These are phyloP conservation scores for Bubalus kerabau DNA, from an alignment of 2,113 vertebrate species.

Conservation along the genomic window DNA sequence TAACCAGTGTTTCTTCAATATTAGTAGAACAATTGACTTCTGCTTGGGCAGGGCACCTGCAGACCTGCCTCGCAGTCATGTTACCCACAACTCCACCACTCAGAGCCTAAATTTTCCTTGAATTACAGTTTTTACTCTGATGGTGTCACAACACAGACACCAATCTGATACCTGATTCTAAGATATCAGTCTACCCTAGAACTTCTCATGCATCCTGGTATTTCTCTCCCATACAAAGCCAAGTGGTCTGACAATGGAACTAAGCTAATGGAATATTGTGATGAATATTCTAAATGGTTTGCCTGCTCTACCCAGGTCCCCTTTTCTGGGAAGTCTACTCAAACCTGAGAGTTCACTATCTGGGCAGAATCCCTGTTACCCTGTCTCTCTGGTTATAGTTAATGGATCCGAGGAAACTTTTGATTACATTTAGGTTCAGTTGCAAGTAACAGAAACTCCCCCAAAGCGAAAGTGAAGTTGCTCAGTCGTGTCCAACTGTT, in stretches of 20 bases:
- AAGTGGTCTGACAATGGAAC: background rate
- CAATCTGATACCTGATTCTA: background rate
- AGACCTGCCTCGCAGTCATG: background rate
- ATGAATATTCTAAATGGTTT: background rate
- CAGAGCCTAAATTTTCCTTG: background rate
- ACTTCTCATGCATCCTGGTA: background rate
- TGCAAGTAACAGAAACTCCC: background rate
- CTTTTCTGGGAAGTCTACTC: background rate
- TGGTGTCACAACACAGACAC: background rate
- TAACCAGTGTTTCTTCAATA: background rate
- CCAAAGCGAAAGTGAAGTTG: background rate
- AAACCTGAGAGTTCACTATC: background rate
- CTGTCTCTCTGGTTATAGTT: background rate
- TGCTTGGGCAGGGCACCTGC: background rate
- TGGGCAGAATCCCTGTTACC: background rate
- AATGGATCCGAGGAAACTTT: background rate
- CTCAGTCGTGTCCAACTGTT: accelerated
- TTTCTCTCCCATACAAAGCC: background rate
- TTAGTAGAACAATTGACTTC: constrained; percentile 36
- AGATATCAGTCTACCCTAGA: background rate
- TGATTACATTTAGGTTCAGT: background rate
- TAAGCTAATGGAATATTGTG: background rate
- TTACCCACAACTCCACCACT: background rate
- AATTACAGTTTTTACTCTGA: background rate
- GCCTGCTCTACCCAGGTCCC: background rate